phyloP scores from a whole-genome alignment of 2,113 vertebrate species.

The Zosterops borbonicus region DNA sequence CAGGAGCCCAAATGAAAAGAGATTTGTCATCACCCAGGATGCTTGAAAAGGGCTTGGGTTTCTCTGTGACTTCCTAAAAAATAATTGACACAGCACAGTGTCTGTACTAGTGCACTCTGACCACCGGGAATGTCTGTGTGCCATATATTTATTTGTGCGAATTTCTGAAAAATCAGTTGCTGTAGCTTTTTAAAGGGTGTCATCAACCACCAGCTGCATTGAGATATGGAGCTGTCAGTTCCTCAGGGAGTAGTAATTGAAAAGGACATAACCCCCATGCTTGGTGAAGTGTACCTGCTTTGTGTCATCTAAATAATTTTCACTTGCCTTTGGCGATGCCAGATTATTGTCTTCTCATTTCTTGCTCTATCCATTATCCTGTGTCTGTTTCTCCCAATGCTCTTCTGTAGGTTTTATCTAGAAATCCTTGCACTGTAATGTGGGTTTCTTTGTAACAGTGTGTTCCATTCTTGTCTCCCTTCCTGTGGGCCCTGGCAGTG shows the following conservation, averaged over 20 bases:
- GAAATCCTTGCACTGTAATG: accelerated
- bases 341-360: neutral
- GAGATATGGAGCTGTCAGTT: neutral
- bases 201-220: neutral
- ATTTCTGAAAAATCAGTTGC: neutral
- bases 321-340: accelerated
- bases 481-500: constrained; percentile 40
- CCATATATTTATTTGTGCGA: neutral
- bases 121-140: neutral
- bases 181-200: neutral
- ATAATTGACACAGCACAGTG: neutral
- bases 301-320: neutral
- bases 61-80: neutral
- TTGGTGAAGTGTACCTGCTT: neutral
- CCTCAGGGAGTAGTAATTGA: neutral
- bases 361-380: neutral
- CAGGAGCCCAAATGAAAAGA: neutral
- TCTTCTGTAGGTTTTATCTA: neutral
- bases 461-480: constrained; percentile 1
- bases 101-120: neutral
- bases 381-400: neutral
- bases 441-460: neutral
- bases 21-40: neutral
- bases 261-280: neutral
- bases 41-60: neutral